Evolutionary conservation across 2,888 invertebrate genomes (phyloP).

Genomic region (Chromoteleia sp.): DNA sequence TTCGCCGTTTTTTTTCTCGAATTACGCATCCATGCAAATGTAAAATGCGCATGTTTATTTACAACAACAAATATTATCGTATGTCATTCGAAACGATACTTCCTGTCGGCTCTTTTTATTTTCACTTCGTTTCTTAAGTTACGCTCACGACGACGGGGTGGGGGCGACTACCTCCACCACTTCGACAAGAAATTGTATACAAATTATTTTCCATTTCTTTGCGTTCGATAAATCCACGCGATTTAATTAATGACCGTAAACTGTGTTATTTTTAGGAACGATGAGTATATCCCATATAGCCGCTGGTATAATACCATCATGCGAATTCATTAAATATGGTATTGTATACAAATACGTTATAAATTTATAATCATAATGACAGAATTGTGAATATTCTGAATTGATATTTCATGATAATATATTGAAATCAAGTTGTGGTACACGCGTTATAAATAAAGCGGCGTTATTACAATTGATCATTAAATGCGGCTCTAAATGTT

Average conservation of each 20-base stretch:
- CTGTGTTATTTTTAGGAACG: constrained; percentile 26
- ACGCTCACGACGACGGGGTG: not conserved
- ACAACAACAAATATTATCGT: constrained; percentile 1
- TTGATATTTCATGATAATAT: constrained; percentile 53
- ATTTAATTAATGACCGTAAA: constrained; percentile 32
- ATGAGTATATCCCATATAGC: constrained; percentile 3
- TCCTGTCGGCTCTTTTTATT: not conserved
- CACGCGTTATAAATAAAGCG: constrained; percentile 27
- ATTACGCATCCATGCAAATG: not conserved
- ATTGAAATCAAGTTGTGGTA: constrained; percentile 20
- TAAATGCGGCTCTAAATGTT: constrained; percentile 39
- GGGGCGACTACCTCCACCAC: not conserved
- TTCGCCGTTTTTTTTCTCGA: not conserved
- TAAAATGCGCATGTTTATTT: constrained; percentile 12
- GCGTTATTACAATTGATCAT: constrained; percentile 39
- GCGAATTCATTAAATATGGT: constrained; percentile 10
- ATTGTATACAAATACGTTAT: constrained; percentile 46
- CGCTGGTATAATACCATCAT: constrained; percentile 19
- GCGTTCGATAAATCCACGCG: constrained; percentile 12
- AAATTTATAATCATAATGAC: constrained; percentile 31
- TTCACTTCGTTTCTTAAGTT: not conserved
- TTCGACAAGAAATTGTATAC: not conserved
- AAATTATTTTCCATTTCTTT: constrained; percentile 14
- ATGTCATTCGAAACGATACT: not conserved
- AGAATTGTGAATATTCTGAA: constrained; percentile 48